Conservation (phyloP, 1,140 invertebrate genomes). For the Drosophila obscura region DNA sequence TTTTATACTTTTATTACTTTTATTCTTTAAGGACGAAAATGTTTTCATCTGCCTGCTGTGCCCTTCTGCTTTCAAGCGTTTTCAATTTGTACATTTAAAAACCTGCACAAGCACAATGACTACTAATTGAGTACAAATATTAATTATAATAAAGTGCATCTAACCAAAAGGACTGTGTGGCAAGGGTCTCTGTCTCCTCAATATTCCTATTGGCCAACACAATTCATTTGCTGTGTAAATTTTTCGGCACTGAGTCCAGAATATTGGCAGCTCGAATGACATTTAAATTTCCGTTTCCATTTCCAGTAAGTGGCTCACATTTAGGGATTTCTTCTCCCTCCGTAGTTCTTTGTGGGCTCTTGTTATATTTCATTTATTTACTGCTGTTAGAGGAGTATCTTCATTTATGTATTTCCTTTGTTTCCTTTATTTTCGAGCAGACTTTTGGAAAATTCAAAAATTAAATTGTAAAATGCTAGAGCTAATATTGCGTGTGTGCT, state of each 20-base stretch:
- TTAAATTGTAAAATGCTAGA: too few relatives aligned
- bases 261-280: conserved; percentile 1
- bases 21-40: too few relatives aligned
- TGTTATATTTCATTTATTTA: conserved; percentile 2
- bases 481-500: too few relatives aligned
- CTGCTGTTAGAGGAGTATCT: not conserved
- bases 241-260: not conserved
- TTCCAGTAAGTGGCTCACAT: conserved; percentile 35
- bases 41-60: too few relatives aligned
- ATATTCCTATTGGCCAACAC: conserved; percentile 29
- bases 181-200: not conserved
- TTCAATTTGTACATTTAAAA: too few relatives aligned
- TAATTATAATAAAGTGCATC: too few relatives aligned
- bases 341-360: not conserved
- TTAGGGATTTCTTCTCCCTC: conserved; percentile 9
- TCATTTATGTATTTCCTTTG: too few relatives aligned
- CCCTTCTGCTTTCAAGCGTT: too few relatives aligned
- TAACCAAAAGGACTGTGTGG: too few relatives aligned
- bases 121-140: too few relatives aligned
- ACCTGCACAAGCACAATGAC: too few relatives aligned
- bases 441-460: not conserved
- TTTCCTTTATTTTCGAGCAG: conserved; percentile 7
- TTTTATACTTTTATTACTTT: too few relatives aligned
- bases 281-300: conserved; percentile 4
- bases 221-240: conserved; percentile 26